phyloP scores from a whole-genome alignment of 2,113 vertebrate species.

The Tenrec ecaudatus region DNA sequence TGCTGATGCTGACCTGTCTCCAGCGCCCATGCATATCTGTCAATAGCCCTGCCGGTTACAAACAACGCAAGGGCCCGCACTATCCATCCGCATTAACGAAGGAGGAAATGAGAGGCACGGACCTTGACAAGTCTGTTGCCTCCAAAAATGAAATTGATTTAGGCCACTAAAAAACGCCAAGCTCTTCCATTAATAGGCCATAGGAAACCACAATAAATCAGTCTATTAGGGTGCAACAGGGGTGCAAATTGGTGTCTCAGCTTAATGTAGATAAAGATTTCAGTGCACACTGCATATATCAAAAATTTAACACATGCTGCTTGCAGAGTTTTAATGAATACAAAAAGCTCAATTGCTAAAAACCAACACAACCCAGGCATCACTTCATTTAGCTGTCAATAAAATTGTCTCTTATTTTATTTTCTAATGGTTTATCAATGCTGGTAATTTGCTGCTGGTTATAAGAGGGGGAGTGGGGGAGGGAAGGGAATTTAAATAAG shows the following conservation, averaged over 20 bases:
- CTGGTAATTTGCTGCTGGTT: constrained; percentile 85
- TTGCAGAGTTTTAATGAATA: constrained; percentile 86
- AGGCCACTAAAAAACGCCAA: constrained; percentile 78
- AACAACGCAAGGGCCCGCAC: fast-evolving
- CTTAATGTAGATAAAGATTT: constrained; percentile 84
- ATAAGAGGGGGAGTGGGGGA: constrained; percentile 77
- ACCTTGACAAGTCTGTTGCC: constrained; percentile 80
- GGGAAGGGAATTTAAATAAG: constrained; percentile 80
- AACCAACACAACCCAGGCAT: constrained; percentile 80
- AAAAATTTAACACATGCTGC: constrained; percentile 83
- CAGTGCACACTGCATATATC: constrained; percentile 79
- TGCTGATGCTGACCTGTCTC: background rate
- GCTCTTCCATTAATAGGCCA: constrained; percentile 80
- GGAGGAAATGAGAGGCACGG: constrained; percentile 69
- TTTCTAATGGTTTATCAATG: constrained; percentile 90
- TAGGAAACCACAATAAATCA: constrained; percentile 83
- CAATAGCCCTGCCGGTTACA: background rate
- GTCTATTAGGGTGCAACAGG: constrained; percentile 75
- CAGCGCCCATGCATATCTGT: background rate
- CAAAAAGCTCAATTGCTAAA: constrained; percentile 83
- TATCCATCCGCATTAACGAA: background rate
- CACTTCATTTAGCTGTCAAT: constrained; percentile 85
- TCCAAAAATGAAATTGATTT: constrained; percentile 80
- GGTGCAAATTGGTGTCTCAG: constrained; percentile 82
- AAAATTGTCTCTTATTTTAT: constrained; percentile 86